These are phyloP conservation scores for Sialia sialis DNA, from an alignment of 2,113 vertebrate genomes.

Conservation along the genomic window DNA sequence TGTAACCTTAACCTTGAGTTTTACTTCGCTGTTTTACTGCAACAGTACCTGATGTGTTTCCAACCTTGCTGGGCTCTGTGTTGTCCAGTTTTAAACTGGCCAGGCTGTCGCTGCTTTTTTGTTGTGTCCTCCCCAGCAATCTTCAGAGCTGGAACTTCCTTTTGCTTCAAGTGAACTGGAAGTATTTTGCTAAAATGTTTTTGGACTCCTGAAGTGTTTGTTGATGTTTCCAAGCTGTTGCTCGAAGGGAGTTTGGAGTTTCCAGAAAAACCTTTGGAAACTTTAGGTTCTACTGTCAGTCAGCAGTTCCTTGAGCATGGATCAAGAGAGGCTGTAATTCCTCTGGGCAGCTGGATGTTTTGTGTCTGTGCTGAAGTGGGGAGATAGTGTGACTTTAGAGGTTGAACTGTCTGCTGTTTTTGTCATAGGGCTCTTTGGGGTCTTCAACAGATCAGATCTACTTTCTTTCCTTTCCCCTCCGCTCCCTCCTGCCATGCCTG, in stretches of 20 bases:
- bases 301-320: neutral
- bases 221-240: neutral
- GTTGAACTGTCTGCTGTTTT: neutral
- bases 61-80: neutral
- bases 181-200: neutral
- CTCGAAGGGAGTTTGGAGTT: neutral
- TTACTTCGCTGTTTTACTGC: neutral
- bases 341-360: constrained; percentile 23
- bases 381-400: neutral
- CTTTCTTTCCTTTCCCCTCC: neutral
- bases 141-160: neutral
- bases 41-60: neutral
- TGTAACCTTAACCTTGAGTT: constrained; percentile 21
- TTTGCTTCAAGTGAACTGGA: neutral
- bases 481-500: neutral
- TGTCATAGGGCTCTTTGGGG: neutral
- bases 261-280: neutral
- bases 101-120: neutral
- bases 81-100: neutral
- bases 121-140: neutral
- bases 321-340: neutral
- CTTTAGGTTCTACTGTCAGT: neutral
- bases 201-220: neutral
- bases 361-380: neutral
- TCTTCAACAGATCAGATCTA: neutral